Evolutionary conservation across 2,888 invertebrate genomes (phyloP), one percentile per base, ranked within the genome.

Genomic region (Cylindroiulus punctatus): DNA sequence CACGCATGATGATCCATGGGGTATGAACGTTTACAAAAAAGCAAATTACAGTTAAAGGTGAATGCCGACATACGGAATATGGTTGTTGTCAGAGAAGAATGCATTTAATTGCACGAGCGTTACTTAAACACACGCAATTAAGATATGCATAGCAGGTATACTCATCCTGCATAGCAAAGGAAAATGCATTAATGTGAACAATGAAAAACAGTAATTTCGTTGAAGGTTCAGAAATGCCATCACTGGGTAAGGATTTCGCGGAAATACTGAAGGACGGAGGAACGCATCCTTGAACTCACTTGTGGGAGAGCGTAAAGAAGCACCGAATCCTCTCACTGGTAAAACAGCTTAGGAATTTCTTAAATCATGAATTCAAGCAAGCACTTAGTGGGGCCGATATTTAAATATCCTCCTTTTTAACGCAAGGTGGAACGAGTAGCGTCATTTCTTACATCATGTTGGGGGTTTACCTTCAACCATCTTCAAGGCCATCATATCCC

Each of bases 391-490:
- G 8, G 57, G 22, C 57, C 57, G 5, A n/a, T 57, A 57, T 57
- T 57, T 57, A 57, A 57, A 5, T 57, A 57, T 57, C 22, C 57
- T 65, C 22, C 4, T 22, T 8, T 65, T 65, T 65, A 65, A 65
- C 22, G 22, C 57, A 65, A 65, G 57, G 57, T 5, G 22, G 57
- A 65, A 65, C 22, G 19, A 26, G 12, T 22, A 65, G 57, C 57
- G 82, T 40, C 42, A 82, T 82, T 82, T 36, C 42, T 36, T 82
- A 82, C 82, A 82, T 40, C 42, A 82, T 82, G 17, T 36, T 22
- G 81, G 40, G n/a, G 82, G 36, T 82, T 40, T 42, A 82, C 82
- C 82, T 42, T 40, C 82, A 82, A 82, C 19, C 82, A 82, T 42
- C 82, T 82, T 42, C 42, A 82, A 4, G 82, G 82, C 36, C 57